A percentile compares a stretch with the other conserved stretches of the same genome.
These are phyloP conservation scores for Chirona hameri DNA, from an alignment of 2,888 invertebrate species.

Conservation along the genomic window DNA sequence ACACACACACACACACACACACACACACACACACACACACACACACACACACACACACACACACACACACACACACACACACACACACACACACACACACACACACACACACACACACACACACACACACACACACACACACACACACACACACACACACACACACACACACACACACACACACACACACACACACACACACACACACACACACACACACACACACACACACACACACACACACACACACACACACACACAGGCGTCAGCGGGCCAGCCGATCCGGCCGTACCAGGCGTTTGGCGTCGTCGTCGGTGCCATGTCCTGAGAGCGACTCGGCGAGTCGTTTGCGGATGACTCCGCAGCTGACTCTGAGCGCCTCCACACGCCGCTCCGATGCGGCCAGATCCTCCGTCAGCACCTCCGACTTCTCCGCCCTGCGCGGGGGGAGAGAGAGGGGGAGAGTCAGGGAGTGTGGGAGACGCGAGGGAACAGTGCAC, in stretches of 20 bases:
- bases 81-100: constrained; percentile 24
- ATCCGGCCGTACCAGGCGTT: not conserved
- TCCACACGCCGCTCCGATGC: constrained; percentile 78
- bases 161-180: too few relatives aligned
- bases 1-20: too few relatives aligned
- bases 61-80: too few relatives aligned
- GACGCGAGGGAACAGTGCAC: too few relatives aligned
- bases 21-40: constrained; percentile 31
- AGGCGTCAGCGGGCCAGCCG: not conserved
- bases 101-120: too few relatives aligned
- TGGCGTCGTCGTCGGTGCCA: constrained; percentile 58
- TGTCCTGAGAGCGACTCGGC: constrained; percentile 48
- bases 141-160: not conserved
- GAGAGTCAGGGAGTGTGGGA: too few relatives aligned
- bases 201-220: too few relatives aligned
- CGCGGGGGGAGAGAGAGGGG: constrained; percentile 41
- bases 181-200: constrained; percentile 24
- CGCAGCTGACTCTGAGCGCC: constrained; percentile 64
- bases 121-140: constrained; percentile 31
- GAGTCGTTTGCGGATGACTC: constrained; percentile 52
- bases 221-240: constrained; percentile 31
- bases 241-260: not conserved
- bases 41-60: not conserved
- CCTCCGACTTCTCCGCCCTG: constrained; percentile 80
- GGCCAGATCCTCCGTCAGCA: constrained; percentile 75